Evolutionary conservation across 1,140 invertebrate genomes (phyloP).

Genomic region (Drosophila nigrodunni): DNA sequence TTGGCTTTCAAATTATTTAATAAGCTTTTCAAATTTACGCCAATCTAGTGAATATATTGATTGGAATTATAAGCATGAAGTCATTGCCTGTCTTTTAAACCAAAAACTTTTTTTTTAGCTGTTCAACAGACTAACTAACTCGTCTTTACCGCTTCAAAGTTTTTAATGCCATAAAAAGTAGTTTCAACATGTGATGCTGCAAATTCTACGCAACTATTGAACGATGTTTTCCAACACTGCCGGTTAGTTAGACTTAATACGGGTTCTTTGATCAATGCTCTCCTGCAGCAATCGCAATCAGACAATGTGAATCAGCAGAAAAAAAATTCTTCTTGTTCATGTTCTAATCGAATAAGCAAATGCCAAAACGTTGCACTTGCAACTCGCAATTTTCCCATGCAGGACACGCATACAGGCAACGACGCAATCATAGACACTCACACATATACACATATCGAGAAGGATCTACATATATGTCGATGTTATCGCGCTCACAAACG

Average conservation of each 20-base stretch:
- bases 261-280: not conserved
- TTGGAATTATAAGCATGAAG: too few relatives aligned
- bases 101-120: too few relatives aligned
- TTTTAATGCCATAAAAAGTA: not conserved
- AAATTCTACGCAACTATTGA: not conserved
- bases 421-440: not conserved
- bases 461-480: slow-evolving; percentile 18
- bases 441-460: not conserved
- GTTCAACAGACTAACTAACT: too few relatives aligned
- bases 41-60: too few relatives aligned
- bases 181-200: too few relatives aligned
- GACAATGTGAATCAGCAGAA: slow-evolving; percentile 10
- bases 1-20: not conserved
- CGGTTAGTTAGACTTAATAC: slow-evolving; percentile 1
- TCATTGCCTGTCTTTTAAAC: too few relatives aligned
- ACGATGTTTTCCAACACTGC: not conserved
- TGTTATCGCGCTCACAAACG: slow-evolving; percentile 42
- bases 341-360: slow-evolving; percentile 43
- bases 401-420: not conserved
- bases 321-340: slow-evolving; percentile 15
- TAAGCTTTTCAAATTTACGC: too few relatives aligned
- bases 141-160: too few relatives aligned
- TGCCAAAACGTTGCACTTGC: slow-evolving; percentile 18
- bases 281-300: not conserved
- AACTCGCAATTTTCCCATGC: slow-evolving; percentile 19